Evolutionary conservation across 2,797 vertebrate species (phyloP).

Genomic region (Eidolon dupreanum): DNA sequence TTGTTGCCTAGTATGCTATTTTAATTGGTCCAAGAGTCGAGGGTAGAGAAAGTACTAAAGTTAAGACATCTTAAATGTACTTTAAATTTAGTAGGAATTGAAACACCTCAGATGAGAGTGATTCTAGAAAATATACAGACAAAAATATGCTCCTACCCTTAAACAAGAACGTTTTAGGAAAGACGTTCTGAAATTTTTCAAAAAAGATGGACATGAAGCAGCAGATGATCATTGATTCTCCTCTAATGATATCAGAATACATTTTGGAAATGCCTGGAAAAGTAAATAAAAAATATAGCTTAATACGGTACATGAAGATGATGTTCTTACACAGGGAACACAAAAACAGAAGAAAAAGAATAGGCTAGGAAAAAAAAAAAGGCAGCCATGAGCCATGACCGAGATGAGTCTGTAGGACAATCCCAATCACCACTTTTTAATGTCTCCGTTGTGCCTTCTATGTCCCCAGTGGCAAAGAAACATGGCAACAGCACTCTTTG

Average conservation of each 20-base stretch:
- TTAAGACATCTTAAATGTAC: not conserved
- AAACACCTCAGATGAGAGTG: not conserved
- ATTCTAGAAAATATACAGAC: constrained; percentile 17
- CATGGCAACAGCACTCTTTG: too few relatives aligned
- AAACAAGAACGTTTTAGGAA: not conserved
- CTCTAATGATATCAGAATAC: constrained; percentile 67
- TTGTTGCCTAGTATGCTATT: not conserved
- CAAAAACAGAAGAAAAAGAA: too few relatives aligned
- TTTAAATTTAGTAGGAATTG: constrained; percentile 24
- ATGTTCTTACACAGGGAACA: not conserved
- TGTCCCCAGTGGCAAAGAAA: not conserved
- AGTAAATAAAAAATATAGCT: not conserved
- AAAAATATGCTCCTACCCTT: constrained; percentile 45
- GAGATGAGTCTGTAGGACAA: not conserved
- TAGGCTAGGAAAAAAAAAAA: not conserved
- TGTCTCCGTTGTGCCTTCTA: not conserved
- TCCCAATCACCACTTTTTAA: not conserved
- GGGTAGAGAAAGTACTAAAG: not conserved
- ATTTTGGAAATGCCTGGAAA: constrained; percentile 74
- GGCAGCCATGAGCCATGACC: not conserved
- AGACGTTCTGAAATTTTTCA: not conserved
- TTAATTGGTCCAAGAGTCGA: not conserved
- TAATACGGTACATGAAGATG: not conserved
- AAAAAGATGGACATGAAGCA: constrained; percentile 55
- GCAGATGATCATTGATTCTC: constrained; percentile 72